Percentiles rank a stretch among this genome's conserved stretches.
Evolutionary conservation across 2,113 vertebrate species (phyloP).

Genomic region (Bubo bubo): DNA sequence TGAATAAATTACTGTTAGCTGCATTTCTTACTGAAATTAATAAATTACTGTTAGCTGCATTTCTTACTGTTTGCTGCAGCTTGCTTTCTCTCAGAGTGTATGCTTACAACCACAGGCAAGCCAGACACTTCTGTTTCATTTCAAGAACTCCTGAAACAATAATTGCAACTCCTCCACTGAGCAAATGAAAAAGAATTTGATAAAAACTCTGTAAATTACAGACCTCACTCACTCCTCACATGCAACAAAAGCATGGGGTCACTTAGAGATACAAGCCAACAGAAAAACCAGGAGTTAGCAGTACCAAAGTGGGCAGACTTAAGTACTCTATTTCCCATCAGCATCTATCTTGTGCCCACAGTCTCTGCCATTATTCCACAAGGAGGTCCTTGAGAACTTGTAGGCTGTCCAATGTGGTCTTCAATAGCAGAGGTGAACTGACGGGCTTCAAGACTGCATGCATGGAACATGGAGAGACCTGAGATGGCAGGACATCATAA

Average conservation of each 20-base stretch:
- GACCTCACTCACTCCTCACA: not conserved
- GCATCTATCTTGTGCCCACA: fast-evolving
- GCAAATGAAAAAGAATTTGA: not conserved
- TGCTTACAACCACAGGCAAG: not conserved
- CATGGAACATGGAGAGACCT: not conserved
- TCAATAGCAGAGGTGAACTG: not conserved
- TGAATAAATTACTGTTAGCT: not conserved
- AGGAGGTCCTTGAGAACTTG: not conserved
- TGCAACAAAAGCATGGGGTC: not conserved
- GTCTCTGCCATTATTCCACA: not conserved
- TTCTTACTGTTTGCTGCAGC: not conserved
- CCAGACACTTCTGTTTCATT: not conserved
- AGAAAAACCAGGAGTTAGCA: not conserved
- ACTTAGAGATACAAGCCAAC: not conserved
- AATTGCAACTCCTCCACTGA: not conserved
- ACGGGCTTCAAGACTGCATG: not conserved
- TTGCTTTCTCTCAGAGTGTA: not conserved
- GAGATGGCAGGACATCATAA: not conserved
- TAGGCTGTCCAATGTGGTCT: not conserved
- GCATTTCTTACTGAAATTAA: not conserved
- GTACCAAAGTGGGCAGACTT: not conserved
- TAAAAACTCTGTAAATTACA: not conserved
- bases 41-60: not conserved
- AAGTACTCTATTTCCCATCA: not conserved
- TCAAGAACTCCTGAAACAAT: not conserved